These are phyloP conservation scores for Machaerirhynchus nigripectus DNA, from an alignment of 2,113 vertebrate genomes.

Conservation along the genomic window DNA sequence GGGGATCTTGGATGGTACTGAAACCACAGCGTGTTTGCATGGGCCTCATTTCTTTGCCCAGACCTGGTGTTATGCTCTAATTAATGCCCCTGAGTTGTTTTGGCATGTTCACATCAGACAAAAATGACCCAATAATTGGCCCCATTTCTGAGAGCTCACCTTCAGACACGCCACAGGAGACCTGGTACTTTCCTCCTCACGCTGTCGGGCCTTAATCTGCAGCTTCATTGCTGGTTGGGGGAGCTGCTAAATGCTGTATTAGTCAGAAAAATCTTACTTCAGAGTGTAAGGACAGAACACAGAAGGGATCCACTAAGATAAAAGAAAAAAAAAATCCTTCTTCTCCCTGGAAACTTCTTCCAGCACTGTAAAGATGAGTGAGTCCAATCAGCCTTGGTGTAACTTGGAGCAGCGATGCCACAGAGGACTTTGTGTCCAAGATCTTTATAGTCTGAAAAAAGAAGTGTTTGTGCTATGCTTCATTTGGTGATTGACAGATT, in stretches of 20 bases:
- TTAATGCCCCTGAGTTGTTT: background rate
- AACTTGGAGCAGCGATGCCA: background rate
- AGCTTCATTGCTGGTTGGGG: background rate
- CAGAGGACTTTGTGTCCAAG: background rate
- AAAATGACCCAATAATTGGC: slow-evolving; percentile 17
- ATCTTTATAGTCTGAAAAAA: background rate
- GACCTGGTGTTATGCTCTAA: background rate
- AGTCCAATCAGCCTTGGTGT: background rate
- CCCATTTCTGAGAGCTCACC: background rate
- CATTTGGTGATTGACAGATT: background rate
- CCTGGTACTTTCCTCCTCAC: background rate
- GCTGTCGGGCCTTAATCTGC: background rate
- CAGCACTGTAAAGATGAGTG: background rate
- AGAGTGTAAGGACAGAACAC: background rate
- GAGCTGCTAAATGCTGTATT: background rate
- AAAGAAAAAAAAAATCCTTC: background rate
- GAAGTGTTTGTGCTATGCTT: background rate
- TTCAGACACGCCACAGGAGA: background rate
- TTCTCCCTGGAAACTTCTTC: background rate
- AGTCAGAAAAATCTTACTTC: background rate
- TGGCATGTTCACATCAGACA: background rate
- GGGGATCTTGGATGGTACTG: background rate
- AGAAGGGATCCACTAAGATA: background rate
- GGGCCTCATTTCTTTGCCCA: background rate
- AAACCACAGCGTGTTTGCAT: rapidly evolving